These are phyloP conservation scores for Lamproptera curius DNA, from an alignment of 2,888 invertebrate genomes.

Conservation along the genomic window DNA sequence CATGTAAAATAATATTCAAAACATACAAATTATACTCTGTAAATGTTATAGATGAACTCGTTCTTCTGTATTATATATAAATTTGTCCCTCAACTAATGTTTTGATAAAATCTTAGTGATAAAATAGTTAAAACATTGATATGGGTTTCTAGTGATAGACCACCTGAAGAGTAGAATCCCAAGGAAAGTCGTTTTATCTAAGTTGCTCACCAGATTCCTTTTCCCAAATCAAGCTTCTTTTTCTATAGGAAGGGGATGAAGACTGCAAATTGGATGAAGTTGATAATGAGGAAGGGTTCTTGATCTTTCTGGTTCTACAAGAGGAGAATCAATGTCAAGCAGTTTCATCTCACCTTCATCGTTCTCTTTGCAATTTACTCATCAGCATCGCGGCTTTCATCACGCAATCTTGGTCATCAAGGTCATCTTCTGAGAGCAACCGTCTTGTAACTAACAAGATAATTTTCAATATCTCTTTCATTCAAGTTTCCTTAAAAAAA, in stretches of 20 bases:
- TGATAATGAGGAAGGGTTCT: slow-evolving; percentile 35
- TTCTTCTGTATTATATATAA: slow-evolving; percentile 13
- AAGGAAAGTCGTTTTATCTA: slow-evolving; percentile 40
- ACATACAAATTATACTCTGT: slow-evolving; percentile 20
- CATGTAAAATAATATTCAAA: slow-evolving; percentile 31
- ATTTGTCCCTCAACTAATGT: slow-evolving; percentile 9
- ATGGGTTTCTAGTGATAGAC: slow-evolving; percentile 27
- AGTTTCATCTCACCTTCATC: neutral
- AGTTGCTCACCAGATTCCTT: slow-evolving; percentile 36
- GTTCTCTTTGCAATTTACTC: slow-evolving; percentile 34
- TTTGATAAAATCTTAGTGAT: slow-evolving; percentile 21
- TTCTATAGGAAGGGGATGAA: too few species aligned
- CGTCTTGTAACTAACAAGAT: slow-evolving; percentile 32
- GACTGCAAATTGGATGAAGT: slow-evolving; percentile 31
- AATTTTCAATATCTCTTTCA: too few species aligned
- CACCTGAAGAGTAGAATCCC: slow-evolving; percentile 35
- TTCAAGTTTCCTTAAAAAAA: too few species aligned
- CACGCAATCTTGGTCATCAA: too few species aligned
- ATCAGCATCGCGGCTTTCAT: slow-evolving; percentile 34
- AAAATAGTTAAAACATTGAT: too few species aligned
- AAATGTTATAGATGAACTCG: slow-evolving; percentile 21
- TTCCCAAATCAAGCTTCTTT: slow-evolving; percentile 39
- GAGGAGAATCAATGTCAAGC: neutral
- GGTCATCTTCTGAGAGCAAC: slow-evolving; percentile 38
- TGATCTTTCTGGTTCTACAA: too few species aligned